Percentiles rank a stretch among this genome's conserved stretches.
Conservation (phyloP, 2,888 invertebrate species). For the Drosophila mettleri region DNA sequence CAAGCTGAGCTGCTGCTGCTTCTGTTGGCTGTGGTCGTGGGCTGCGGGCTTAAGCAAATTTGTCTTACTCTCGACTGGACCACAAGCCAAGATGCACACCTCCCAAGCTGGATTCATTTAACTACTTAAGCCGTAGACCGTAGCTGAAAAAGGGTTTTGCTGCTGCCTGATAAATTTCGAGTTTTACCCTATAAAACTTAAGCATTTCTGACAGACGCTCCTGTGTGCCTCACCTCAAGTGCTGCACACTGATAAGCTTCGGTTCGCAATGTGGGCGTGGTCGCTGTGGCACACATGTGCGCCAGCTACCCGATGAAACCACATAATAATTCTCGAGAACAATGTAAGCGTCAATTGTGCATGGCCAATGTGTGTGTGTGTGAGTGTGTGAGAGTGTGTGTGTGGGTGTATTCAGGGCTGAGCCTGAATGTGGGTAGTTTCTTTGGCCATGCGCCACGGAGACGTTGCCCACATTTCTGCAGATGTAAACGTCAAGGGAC, state of each 20-base stretch:
- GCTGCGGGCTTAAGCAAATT: slow-evolving; percentile 52
- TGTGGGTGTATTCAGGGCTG: slow-evolving; percentile 24
- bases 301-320: slow-evolving; percentile 74
- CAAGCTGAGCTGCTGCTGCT: slow-evolving; percentile 21
- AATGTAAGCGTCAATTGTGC: slow-evolving; percentile 78
- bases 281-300: slow-evolving; percentile 44
- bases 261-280: slow-evolving; percentile 26
- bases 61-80: slow-evolving; percentile 62
- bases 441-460: slow-evolving; percentile 56
- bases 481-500: slow-evolving; percentile 64
- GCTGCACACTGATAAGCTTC: slow-evolving; percentile 68
- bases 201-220: slow-evolving; percentile 49
- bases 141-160: slow-evolving; percentile 44
- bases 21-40: slow-evolving; percentile 43
- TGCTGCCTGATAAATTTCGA: slow-evolving; percentile 61
- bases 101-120: slow-evolving; percentile 62
- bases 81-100: slow-evolving; percentile 54
- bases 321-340: slow-evolving; percentile 83
- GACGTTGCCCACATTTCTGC: slow-evolving; percentile 66
- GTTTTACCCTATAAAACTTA: slow-evolving; percentile 60
- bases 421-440: slow-evolving; percentile 67
- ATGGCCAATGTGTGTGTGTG: slow-evolving; percentile 57
- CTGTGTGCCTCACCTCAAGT: slow-evolving; percentile 62
- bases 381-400: slow-evolving; percentile 21
- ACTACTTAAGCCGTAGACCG: slow-evolving; percentile 65